phyloP scores from a whole-genome alignment of 1,140 invertebrate genomes.

The Magallana angulata region DNA sequence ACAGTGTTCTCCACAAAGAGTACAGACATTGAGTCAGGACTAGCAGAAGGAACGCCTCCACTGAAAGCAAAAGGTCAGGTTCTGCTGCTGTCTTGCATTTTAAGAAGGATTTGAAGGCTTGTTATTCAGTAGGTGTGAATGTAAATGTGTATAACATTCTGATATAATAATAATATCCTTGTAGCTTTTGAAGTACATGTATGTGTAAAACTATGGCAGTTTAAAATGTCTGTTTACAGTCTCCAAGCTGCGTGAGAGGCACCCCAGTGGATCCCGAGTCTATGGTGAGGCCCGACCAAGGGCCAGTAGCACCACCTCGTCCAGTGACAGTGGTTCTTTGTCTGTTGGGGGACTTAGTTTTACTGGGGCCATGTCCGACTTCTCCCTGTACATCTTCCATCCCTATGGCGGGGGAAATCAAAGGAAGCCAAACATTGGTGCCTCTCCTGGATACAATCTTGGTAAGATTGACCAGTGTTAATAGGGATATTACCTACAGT shows the following conservation, averaged over 20 bases:
- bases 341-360: conserved; percentile 92
- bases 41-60: conserved; percentile 72
- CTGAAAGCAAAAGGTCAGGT: conserved; percentile 70
- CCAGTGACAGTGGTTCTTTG: conserved; percentile 52
- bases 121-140: too few relatives aligned
- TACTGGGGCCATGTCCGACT: conserved; percentile 95
- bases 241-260: conserved; percentile 60
- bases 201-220: neutral
- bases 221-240: conserved; percentile 22
- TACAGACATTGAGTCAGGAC: conserved; percentile 70
- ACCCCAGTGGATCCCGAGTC: conserved; percentile 60
- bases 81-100: neutral
- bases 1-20: conserved; percentile 81
- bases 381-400: conserved; percentile 98
- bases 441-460: conserved; percentile 48
- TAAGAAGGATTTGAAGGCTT: too few relatives aligned
- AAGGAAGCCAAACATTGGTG: conserved; percentile 58
- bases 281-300: conserved; percentile 46
- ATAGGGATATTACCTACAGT: neutral
- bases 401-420: conserved; percentile 87
- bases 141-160: neutral
- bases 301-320: conserved; percentile 63
- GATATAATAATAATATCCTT: neutral
- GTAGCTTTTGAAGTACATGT: neutral
- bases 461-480: conserved; percentile 57